Evolutionary conservation across 2,113 vertebrate species (phyloP).

Genomic region (Mesembrinibis cayennensis): DNA sequence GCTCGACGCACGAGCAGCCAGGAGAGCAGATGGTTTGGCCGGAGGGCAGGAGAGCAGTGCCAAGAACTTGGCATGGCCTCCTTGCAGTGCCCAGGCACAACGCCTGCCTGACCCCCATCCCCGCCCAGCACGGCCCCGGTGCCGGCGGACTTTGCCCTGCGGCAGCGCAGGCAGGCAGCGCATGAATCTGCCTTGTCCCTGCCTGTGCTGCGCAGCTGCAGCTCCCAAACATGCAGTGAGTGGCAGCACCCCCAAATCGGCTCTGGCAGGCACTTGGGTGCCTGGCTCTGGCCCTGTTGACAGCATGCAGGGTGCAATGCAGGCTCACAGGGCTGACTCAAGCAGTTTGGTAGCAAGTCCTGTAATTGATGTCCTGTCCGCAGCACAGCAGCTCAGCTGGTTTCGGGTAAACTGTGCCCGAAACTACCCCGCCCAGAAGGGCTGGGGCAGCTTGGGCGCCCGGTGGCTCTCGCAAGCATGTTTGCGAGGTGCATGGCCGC

Average conservation of each 20-base stretch:
- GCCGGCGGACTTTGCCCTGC: neutral
- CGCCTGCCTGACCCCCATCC: neutral
- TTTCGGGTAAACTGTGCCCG: slow-evolving; percentile 50
- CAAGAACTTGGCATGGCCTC: neutral
- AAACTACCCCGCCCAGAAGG: slow-evolving; percentile 65
- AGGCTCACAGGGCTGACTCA: neutral
- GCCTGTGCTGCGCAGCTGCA: neutral
- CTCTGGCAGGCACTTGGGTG: accelerated
- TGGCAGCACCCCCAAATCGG: accelerated
- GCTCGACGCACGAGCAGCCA: neutral
- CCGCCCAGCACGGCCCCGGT: accelerated
- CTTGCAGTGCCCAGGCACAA: neutral
- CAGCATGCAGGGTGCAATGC: accelerated
- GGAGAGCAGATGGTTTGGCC: neutral
- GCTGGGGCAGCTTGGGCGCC: neutral
- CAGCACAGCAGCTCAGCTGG: neutral
- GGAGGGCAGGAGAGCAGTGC: neutral
- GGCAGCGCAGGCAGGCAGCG: accelerated
- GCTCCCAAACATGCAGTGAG: accelerated
- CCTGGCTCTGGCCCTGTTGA: accelerated
- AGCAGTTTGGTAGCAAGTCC: neutral
- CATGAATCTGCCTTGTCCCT: neutral
- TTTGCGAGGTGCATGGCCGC: neutral
- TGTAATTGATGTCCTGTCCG: slow-evolving; percentile 50
- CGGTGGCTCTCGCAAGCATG: accelerated